Evolutionary conservation across 2,113 vertebrate genomes (phyloP).

Genomic region (Rhinoderma darwinii): DNA sequence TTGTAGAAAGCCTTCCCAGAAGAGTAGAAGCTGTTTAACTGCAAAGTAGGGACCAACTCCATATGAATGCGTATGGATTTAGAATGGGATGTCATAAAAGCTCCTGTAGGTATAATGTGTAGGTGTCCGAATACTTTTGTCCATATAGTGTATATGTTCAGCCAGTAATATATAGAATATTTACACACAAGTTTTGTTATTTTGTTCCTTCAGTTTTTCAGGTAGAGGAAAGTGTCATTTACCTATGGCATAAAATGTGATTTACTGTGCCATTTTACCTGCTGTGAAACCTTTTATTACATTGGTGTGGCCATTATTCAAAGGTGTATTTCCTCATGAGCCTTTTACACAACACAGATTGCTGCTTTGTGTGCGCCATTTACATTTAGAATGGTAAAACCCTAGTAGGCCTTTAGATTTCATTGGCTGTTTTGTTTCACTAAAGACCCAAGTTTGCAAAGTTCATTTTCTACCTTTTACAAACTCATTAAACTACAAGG

Average conservation of each 20-base stretch:
- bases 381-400: constrained; percentile 30
- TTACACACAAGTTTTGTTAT: not conserved
- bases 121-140: too few relatives aligned
- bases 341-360: not conserved
- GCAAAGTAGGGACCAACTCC: too few relatives aligned
- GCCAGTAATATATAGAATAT: not conserved
- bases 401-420: constrained; percentile 4
- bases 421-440: constrained; percentile 7
- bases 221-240: constrained; percentile 21
- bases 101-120: too few relatives aligned
- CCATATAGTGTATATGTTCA: not conserved
- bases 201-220: constrained; percentile 11
- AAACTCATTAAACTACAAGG: not conserved
- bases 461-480: not conserved
- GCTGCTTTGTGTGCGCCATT: constrained; percentile 31
- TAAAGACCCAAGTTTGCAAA: not conserved
- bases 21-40: too few relatives aligned
- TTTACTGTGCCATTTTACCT: constrained; percentile 36
- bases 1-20: too few relatives aligned
- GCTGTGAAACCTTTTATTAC: constrained; percentile 48
- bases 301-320: constrained; percentile 48
- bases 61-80: too few relatives aligned
- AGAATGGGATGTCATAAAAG: too few relatives aligned
- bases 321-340: constrained; percentile 18
- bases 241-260: constrained; percentile 32